A percentile compares a stretch with the other conserved stretches of the same genome.
These are phyloP conservation scores for Pseudoips prasinana DNA, from an alignment of 2,888 invertebrate genomes.

Conservation along the genomic window DNA sequence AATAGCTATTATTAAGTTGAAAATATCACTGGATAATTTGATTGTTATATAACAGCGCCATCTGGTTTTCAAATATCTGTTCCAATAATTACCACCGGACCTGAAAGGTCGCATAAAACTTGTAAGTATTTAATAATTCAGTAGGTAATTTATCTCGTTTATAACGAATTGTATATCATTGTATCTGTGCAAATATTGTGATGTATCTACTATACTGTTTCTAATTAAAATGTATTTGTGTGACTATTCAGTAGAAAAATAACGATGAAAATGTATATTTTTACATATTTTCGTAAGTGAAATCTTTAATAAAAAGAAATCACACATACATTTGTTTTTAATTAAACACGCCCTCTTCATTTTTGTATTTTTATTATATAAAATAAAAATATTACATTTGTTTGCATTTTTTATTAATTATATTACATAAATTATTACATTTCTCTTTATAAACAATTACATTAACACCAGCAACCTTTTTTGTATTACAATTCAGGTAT, in stretches of 20 bases:
- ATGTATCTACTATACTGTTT: constrained; percentile 26
- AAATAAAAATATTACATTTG: constrained; percentile 11
- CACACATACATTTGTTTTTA: constrained; percentile 34
- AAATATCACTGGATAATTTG: constrained; percentile 8
- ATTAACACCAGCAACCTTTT: constrained; percentile 27
- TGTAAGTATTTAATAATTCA: no score
- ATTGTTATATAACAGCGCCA: constrained; percentile 4
- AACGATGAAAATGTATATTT: constrained; percentile 42
- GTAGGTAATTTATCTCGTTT: no score
- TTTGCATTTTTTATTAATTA: no score
- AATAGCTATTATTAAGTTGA: no score
- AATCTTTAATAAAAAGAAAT: constrained; percentile 48
- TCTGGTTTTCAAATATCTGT: no score
- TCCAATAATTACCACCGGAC: no score
- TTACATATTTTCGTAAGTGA: constrained; percentile 49
- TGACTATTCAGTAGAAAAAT: constrained; percentile 34
- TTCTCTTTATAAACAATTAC: constrained; percentile 18
- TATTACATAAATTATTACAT: no score
- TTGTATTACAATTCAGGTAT: background rate
- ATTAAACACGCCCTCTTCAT: constrained; percentile 27
- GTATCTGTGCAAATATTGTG: constrained; percentile 30
- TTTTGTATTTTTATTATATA: constrained; percentile 43
- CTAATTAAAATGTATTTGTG: constrained; percentile 24
- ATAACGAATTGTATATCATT: constrained; percentile 20
- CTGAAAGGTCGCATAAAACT: no score